Conservation (phyloP, 2,888 invertebrate genomes). For the Ischnus inquisitorius region DNA sequence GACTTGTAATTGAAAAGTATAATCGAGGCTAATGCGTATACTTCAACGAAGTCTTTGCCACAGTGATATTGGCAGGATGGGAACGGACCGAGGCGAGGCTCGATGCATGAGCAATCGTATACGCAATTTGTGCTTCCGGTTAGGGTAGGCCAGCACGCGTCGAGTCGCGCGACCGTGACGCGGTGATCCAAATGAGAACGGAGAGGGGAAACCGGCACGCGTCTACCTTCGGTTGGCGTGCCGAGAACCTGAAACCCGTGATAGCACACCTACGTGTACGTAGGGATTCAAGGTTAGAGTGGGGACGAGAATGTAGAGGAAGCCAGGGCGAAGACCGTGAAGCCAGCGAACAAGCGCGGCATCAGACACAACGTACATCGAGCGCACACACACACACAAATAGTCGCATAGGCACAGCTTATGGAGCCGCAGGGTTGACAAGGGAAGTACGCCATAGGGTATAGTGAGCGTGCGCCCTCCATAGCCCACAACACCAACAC, state of each 20-base stretch:
- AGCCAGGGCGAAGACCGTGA: constrained; percentile 19
- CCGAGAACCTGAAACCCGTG: constrained; percentile 40
- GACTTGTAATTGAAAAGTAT: constrained; percentile 51
- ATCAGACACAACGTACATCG: constrained; percentile 19
- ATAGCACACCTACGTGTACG: constrained; percentile 10
- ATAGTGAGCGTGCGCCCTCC: constrained; percentile 37
- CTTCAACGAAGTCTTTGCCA: constrained; percentile 36
- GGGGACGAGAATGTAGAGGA: constrained; percentile 16
- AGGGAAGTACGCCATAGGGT: constrained; percentile 41
- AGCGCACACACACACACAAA: neutral
- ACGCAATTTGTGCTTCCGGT: constrained; percentile 61
- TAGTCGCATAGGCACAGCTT: neutral
- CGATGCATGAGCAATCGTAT: constrained; percentile 38
- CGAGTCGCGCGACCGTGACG: constrained; percentile 35
- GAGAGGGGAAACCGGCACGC: constrained; percentile 40
- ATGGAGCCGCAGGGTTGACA: constrained; percentile 6
- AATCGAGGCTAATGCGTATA: constrained; percentile 47
- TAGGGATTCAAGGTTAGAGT: constrained; percentile 15
- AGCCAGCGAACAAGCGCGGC: constrained; percentile 28
- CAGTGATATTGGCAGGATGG: constrained; percentile 50
- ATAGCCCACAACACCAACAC: constrained; percentile 70
- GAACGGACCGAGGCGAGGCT: constrained; percentile 36
- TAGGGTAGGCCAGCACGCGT: constrained; percentile 59
- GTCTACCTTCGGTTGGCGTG: constrained; percentile 34
- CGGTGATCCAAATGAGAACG: constrained; percentile 35